phyloP scores from a whole-genome alignment of 2,888 invertebrate genomes.

The Pecten maximus region DNA sequence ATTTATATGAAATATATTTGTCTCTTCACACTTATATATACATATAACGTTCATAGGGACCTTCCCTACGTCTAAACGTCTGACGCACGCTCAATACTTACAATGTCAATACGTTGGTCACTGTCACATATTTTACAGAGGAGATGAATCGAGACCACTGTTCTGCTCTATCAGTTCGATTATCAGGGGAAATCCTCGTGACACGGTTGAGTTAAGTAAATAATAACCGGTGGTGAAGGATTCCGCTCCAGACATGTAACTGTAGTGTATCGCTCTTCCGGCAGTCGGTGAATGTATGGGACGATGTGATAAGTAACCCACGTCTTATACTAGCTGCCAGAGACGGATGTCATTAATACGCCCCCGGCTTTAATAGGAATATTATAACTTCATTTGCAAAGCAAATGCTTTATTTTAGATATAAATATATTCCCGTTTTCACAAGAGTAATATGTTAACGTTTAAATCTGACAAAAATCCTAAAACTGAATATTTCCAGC shows the following conservation, averaged over 20 bases:
- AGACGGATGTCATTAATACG: conserved; percentile 26
- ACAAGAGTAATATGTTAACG: not conserved
- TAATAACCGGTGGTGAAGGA: not conserved
- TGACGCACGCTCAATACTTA: not conserved
- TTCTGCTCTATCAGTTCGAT: not conserved
- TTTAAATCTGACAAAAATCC: not conserved
- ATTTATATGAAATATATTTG: not conserved
- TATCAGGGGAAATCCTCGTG: not conserved
- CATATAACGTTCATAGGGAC: not conserved
- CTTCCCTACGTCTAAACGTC: not conserved
- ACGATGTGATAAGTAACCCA: not conserved
- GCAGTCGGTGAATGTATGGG: conserved; percentile 18
- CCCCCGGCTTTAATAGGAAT: conserved; percentile 9
- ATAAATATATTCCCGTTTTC: not conserved
- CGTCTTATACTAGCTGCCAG: conserved; percentile 7
- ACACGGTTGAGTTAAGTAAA: not conserved
- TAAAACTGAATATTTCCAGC: not conserved
- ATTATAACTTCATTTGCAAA: conserved; percentile 35
- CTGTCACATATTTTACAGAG: not conserved
- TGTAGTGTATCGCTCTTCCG: not conserved
- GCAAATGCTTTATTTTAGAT: conserved; percentile 7
- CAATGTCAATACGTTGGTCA: not conserved
- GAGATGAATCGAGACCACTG: not conserved
- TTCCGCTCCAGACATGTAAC: not conserved
- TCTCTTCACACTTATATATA: not conserved